Base-by-base conservation (phyloP, 2,797 vertebrate genomes). In the Xiphorhynchus erythropygius region DNA sequence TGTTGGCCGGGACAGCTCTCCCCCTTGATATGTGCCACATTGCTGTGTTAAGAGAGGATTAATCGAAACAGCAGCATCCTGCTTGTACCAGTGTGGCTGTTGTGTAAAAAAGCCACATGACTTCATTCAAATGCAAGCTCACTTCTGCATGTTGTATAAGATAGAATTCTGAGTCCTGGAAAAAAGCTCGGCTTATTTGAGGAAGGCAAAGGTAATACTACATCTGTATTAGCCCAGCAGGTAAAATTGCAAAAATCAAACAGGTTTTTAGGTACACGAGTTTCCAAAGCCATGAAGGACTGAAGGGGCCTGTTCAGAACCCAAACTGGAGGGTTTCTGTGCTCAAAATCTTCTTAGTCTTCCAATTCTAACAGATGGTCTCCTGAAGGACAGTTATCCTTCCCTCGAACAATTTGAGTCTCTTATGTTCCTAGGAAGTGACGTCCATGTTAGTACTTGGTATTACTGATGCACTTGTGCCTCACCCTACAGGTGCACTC, bases 1-100 rank as follows among this genome's bases (percentile, higher is more conserved):
- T 73, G 35, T 9, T 35, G 63, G 63, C 64, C 76, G 80, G 68
- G 52, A 46, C 30, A 63, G 42, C 35, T 50, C 47, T 80, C 18
- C 49, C 14, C 3, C 4, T 11, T 0, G 0, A 2, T 18, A 28
- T 5, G 1, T 14, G 30, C 32, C 15, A 4, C 27, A 10, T 27
- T 11, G 2, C 7, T 57, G 9, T 24, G 46, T 79, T 64, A 42
- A 70, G 25, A 32, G 10, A 60, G 63, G 24, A 62, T 56, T 64
- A 64, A 46, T 56, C 2, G 11, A 47, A 62, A 53, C 2, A 2
- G 15, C 23, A 71, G 23, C 55, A 53, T 37, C 25, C 32, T 47
- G 3, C 60, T 60, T 19, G 46, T 53, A 23, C 0, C 0, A 42
- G 37, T 5, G 23, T 30, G 24, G 33, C 55, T 69, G 3, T 8